These are phyloP conservation scores for Sinelater perroti DNA, from an alignment of 2,888 invertebrate genomes.

Conservation along the genomic window DNA sequence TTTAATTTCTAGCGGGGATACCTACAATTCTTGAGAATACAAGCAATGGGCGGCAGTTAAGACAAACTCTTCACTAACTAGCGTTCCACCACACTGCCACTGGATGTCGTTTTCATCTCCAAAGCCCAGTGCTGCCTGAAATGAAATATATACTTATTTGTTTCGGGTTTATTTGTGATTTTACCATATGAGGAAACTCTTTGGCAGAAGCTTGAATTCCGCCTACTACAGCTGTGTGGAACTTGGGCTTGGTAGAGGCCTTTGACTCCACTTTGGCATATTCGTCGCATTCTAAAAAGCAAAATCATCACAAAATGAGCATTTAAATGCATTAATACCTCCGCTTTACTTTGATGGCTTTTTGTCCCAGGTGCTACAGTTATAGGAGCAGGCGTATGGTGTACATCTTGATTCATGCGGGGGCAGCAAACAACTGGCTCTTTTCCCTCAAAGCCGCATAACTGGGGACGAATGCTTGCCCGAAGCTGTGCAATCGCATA, in stretches of 20 bases:
- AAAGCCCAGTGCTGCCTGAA: conserved; percentile 40
- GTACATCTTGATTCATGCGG: not conserved
- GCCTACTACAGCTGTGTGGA: conserved; percentile 12
- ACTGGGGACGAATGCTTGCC: not conserved
- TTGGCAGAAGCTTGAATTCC: conserved; percentile 11
- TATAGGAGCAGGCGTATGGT: not conserved
- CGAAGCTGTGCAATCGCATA: conserved; percentile 9
- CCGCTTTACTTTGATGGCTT: conserved; percentile 17
- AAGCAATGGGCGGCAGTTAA: conserved; percentile 73
- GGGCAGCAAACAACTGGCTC: conserved; percentile 32
- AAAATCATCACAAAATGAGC: too few relatives aligned
- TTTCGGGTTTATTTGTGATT: conserved; percentile 1
- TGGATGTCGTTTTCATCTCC: conserved; percentile 49
- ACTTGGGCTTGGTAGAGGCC: not conserved
- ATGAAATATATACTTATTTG: not conserved
- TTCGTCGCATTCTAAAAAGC: conserved; percentile 25
- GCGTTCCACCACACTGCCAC: conserved; percentile 70
- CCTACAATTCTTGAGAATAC: conserved; percentile 37
- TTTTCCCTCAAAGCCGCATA: conserved; percentile 28
- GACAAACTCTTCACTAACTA: conserved; percentile 69
- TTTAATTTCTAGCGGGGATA: too few relatives aligned
- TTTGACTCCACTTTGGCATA: not conserved
- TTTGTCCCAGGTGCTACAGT: not conserved
- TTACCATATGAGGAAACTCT: conserved; percentile 32
- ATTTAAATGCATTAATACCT: not conserved